Conservation (phyloP, 2,888 invertebrate genomes). For the Mechanitis messenoides region DNA sequence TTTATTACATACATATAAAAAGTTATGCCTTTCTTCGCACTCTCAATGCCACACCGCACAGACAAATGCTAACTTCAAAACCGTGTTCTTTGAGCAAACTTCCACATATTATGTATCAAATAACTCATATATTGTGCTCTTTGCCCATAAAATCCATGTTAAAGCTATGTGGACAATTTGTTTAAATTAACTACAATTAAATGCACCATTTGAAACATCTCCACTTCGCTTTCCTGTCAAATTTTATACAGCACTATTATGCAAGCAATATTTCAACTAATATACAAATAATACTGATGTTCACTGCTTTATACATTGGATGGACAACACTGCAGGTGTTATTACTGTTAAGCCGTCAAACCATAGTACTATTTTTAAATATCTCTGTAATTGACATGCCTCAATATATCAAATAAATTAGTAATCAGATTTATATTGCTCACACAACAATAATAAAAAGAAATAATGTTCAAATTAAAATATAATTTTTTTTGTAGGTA, state of each 20-base stretch:
- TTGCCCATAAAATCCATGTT: constrained; percentile 58
- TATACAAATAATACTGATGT: constrained; percentile 55
- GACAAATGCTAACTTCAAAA: constrained; percentile 40
- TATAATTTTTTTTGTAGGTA: constrained; percentile 35
- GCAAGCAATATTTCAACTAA: constrained; percentile 58
- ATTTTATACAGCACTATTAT: constrained; percentile 45
- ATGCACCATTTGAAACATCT: constrained; percentile 68
- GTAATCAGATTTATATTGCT: constrained; percentile 46
- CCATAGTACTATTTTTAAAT: constrained; percentile 24
- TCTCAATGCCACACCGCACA: constrained; percentile 58
- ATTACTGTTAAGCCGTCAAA: constrained; percentile 27
- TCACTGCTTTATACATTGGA: constrained; percentile 38
- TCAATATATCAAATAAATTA: constrained; percentile 33
- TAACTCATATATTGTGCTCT: constrained; percentile 52
- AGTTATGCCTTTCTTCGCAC: constrained; percentile 54
- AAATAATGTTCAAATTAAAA: constrained; percentile 18
- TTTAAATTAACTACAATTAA: constrained; percentile 71
- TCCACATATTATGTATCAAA: constrained; percentile 38
- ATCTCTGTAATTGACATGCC: constrained; percentile 60
- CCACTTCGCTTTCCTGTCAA: constrained; percentile 43
- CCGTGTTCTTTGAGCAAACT: constrained; percentile 60
- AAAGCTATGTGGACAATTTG: constrained; percentile 70
- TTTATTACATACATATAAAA: constrained; percentile 64
- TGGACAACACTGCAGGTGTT: constrained; percentile 38
- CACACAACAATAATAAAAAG: constrained; percentile 45